These are phyloP conservation scores for Xestia rhomboidea DNA, from an alignment of 2,888 invertebrate genomes.

Conservation along the genomic window DNA sequence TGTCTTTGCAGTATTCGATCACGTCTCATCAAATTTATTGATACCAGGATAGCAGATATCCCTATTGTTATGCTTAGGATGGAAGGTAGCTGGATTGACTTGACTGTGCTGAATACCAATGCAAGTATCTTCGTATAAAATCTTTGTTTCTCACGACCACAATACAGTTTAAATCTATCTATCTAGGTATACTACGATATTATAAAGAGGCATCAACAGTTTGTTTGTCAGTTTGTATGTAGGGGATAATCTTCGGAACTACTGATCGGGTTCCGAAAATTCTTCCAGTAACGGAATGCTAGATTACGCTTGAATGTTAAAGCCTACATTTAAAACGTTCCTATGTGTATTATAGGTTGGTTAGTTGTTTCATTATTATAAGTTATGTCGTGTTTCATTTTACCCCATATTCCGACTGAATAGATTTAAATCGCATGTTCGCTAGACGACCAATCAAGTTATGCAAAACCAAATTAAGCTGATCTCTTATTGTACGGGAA, in stretches of 20 bases:
- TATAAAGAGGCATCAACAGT: too few relatives aligned
- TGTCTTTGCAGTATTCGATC: neutral
- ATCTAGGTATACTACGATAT: too few relatives aligned
- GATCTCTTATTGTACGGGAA: too few relatives aligned
- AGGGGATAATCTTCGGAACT: too few relatives aligned
- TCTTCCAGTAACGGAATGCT: too few relatives aligned
- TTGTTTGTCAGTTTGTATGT: too few relatives aligned
- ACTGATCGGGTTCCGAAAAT: too few relatives aligned
- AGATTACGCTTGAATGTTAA: too few relatives aligned
- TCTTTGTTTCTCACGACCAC: constrained; percentile 19
- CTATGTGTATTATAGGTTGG: neutral
- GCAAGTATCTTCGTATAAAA: constrained; percentile 10
- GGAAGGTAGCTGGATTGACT: constrained; percentile 19
- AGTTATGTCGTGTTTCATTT: neutral
- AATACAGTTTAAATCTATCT: neutral
- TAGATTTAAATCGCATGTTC: neutral
- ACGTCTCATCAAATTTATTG: constrained; percentile 17
- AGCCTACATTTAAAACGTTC: too few relatives aligned
- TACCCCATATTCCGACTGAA: too few relatives aligned
- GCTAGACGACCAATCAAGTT: too few relatives aligned
- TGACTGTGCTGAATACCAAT: constrained; percentile 46
- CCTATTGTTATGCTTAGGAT: constrained; percentile 35
- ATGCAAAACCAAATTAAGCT: too few relatives aligned
- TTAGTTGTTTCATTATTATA: neutral
- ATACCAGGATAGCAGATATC: constrained; percentile 15